Percentiles rank a stretch among this genome's conserved stretches.
These are phyloP conservation scores for Aleiodes leptofemur DNA, from an alignment of 2,888 invertebrate species.

Conservation along the genomic window DNA sequence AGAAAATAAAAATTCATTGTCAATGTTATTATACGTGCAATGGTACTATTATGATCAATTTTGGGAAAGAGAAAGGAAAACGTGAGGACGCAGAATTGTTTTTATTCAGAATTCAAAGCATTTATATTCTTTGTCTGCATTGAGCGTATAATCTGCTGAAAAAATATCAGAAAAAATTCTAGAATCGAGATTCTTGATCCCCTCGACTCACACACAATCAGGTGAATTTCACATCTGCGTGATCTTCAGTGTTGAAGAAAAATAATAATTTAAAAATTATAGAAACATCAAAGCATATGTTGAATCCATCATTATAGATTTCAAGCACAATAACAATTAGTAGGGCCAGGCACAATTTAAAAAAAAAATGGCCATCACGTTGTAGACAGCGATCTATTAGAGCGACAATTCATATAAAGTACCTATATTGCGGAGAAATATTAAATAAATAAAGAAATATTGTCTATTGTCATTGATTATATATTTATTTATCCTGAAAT, in stretches of 20 bases:
- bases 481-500: conserved; percentile 37
- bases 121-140: conserved; percentile 31
- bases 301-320: conserved; percentile 63
- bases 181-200: conserved; percentile 15
- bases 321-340: conserved; percentile 74
- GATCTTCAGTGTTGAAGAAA: conserved; percentile 20
- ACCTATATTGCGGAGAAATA: conserved; percentile 71
- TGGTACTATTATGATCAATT: too few relatives aligned
- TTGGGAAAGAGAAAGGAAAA: conserved; percentile 24
- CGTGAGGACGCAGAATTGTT: conserved; percentile 17
- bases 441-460: conserved; percentile 75
- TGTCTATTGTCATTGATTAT: conserved; percentile 71
- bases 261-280: conserved; percentile 38
- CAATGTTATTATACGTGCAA: too few relatives aligned
- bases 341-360: conserved; percentile 74
- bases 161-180: conserved; percentile 47
- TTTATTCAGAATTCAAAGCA: conserved; percentile 30
- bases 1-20: conserved; percentile 4
- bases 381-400: conserved; percentile 74
- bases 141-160: conserved; percentile 24
- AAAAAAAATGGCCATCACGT: conserved; percentile 72
- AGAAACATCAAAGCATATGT: conserved; percentile 49
- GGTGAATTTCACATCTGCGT: conserved; percentile 9
- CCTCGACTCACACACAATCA: conserved; percentile 4
- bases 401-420: conserved; percentile 71